These are phyloP conservation scores for Mixornis gularis DNA, from an alignment of 2,113 vertebrate genomes.

Conservation along the genomic window DNA sequence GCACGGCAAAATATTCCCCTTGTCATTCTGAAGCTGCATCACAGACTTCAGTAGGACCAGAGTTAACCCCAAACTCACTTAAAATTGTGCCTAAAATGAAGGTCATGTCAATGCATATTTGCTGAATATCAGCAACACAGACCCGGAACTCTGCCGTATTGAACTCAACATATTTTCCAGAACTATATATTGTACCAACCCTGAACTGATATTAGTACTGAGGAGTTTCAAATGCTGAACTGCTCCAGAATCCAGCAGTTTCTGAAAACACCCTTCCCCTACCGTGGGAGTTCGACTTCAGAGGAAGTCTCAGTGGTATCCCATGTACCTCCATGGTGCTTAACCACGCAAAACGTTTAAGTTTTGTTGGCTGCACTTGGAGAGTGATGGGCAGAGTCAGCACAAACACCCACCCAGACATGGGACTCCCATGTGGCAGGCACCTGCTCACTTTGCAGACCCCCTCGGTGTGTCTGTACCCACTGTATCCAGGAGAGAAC, in stretches of 20 bases:
- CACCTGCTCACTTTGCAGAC: background rate
- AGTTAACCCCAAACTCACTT: background rate
- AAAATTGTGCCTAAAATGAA: background rate
- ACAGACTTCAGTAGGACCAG: background rate
- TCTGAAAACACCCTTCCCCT: background rate
- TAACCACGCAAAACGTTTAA: background rate
- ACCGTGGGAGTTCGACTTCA: background rate
- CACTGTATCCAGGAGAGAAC: background rate
- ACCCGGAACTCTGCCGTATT: rapidly evolving
- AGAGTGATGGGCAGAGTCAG: background rate
- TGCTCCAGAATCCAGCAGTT: background rate
- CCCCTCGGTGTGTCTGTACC: background rate
- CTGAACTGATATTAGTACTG: background rate
- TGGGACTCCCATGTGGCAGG: background rate
- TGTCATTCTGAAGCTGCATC: background rate
- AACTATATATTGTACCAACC: background rate
- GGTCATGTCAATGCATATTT: background rate
- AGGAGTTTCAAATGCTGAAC: background rate
- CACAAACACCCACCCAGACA: background rate
- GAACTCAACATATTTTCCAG: background rate
- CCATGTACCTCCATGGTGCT: background rate
- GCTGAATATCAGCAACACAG: background rate
- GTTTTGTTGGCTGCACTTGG: background rate
- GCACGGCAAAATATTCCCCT: background rate
- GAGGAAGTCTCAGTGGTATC: rapidly evolving